A percentile compares a stretch with the other conserved stretches of the same genome.
Conservation (phyloP, 2,888 invertebrate genomes). For the Leptopilina syphax region DNA sequence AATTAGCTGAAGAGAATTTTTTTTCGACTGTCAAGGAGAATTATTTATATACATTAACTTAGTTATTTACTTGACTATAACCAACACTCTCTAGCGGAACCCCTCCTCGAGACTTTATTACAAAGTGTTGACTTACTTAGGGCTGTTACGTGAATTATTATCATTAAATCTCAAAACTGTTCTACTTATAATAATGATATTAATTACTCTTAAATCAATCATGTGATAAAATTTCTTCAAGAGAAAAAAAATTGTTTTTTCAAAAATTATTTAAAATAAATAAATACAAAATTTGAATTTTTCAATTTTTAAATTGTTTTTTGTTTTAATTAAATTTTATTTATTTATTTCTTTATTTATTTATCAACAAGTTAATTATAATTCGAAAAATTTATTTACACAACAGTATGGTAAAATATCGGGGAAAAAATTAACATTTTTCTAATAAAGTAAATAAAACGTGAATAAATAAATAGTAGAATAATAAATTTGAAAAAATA, state of each 20-base stretch:
- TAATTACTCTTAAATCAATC: constrained; percentile 8
- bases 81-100: neutral
- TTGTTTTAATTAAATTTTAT: too few species aligned
- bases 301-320: too few species aligned
- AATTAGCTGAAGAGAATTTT: constrained; percentile 13
- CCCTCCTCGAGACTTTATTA: too few species aligned
- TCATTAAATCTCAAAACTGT: constrained; percentile 7
- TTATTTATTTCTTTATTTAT: neutral
- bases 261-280: neutral
- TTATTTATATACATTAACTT: constrained; percentile 22
- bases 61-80: constrained; percentile 22
- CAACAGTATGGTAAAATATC: too few species aligned
- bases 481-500: too few species aligned
- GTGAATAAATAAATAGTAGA: too few species aligned
- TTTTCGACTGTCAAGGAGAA: constrained; percentile 13
- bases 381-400: too few species aligned
- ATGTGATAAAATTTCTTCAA: neutral
- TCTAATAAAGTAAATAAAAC: too few species aligned
- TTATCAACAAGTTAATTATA: too few species aligned
- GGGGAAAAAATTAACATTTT: too few species aligned
- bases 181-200: neutral
- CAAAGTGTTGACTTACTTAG: too few species aligned
- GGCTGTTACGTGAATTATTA: constrained; percentile 16
- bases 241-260: too few species aligned
- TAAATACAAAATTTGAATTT: neutral